Base-by-base conservation (phyloP, 2,888 invertebrate species). In the Mystacides longicornis region DNA sequence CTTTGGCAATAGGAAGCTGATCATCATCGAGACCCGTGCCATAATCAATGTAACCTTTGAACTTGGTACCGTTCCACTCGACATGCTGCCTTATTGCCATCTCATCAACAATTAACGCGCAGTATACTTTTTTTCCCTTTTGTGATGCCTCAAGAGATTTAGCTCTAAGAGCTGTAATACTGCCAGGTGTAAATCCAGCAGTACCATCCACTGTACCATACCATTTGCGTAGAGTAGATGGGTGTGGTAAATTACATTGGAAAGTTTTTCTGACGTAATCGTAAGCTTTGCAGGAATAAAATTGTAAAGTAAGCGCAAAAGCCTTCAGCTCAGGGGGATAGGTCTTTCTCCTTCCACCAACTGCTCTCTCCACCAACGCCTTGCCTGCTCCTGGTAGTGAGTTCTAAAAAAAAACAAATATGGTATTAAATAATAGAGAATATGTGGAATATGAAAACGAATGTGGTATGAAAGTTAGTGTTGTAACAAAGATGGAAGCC, bases 1-100 rank as follows among this genome's bases (percentile, higher is more conserved):
- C 45, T 45, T 45, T 45, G 45, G 45, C 45, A 19, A 45, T 14
- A 7, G 45, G 45, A 45, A 45, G 45, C 20, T 45, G 45, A 45
- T 45, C 45, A 7, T 3, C 3, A 11, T 45, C 45, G 4, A 45
- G 18, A 4, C 20, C 20, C 18, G 45, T 45, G 3, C 45, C 45
- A 19, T 45, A 45, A 19, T 45, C 45, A 45, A 45, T 45, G 45
- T 45, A 45, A 7, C 45, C 45, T 3, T 45, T 19, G 14, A 45
- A 45, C 20, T 19, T 3, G 3, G 3, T 45, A 3, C 45, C 20
- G 14, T 45, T 21, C 45, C 45, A 45, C 14, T 45, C 45, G 14
- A 45, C 21, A 16, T 45, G 45, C 16, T 45, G 45, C n/a, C 45
- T 19, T 3, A 45, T 45, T 2, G 20, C 45, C 19, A 45, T 45